Evolutionary conservation across 2,888 invertebrate genomes (phyloP), one percentile per base, ranked within the genome.

Genomic region (Drosophila borealis): DNA sequence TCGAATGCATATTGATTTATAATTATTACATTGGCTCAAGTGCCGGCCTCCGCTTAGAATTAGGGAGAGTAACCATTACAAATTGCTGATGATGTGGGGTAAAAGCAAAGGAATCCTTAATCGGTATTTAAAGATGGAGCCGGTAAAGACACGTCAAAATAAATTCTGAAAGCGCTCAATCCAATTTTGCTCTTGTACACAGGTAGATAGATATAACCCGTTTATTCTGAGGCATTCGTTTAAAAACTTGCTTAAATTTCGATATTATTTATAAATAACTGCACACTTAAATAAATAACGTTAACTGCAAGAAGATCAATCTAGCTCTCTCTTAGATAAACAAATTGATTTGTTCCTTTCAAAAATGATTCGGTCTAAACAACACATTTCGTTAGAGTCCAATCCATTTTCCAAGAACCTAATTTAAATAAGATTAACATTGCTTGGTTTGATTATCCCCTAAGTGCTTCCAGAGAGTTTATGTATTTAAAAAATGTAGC

Each of bases 1-100:
- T 84, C 81, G 75, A 74, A 68, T 68, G 67, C 45, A 64, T 70
- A 83, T 86, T 80, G 84, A 86, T 88, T 85, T 88, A 88, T 80
- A 82, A 80, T 77, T 67, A 80, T 80, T 72, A 64, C 39, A 79
- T 57, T 45, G 62, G 17, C 66, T 67, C 46, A 60, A 65, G 54
- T 42, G 69, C 61, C 2, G 13, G 17, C 36, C 29, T 8, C 19
- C 33, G 44, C 19, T 10, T 14, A 6, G 8, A 10, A 36, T 6
- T 37, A 17, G 25, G 6, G 13, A 19, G 25, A 33, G 39, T 2
- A 29, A 29, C 10, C 41, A 54, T 17, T 11, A 51, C 50, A 59
- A 70, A 70, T 69, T 42, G 29, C 9, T 19, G 37, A 4, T 10
- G 34, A 54, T 53, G n/a, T 17, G 21, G 25, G 8, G 21, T 17